phyloP scores from a whole-genome alignment of 2,888 invertebrate species.

The Melitaea athalia region DNA sequence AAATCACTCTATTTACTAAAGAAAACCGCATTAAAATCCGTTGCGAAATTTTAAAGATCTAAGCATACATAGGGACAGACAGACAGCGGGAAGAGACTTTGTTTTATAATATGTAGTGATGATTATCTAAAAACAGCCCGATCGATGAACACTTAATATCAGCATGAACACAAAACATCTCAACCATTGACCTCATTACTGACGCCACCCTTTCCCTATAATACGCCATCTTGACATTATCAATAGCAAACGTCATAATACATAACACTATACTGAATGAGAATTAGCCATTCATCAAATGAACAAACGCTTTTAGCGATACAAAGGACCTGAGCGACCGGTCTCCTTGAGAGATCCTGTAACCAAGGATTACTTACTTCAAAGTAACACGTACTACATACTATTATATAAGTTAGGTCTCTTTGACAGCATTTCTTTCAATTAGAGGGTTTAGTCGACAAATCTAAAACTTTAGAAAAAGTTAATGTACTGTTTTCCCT shows the following conservation, averaged over 20 bases:
- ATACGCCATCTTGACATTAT: constrained; percentile 13
- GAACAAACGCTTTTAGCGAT: constrained; percentile 55
- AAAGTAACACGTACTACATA: neutral
- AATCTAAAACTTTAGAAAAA: too few species aligned
- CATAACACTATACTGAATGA: constrained; percentile 50
- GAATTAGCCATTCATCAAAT: constrained; percentile 49
- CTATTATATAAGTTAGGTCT: neutral
- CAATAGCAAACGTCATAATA: constrained; percentile 15
- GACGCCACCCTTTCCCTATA: neutral
- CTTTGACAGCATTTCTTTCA: neutral
- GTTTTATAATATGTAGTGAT: too few species aligned
- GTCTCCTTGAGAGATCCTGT: constrained; percentile 15
- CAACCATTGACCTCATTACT: constrained; percentile 1
- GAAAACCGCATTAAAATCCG: too few species aligned
- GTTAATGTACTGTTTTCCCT: too few species aligned
- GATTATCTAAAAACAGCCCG: too few species aligned
- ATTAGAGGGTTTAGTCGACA: too few species aligned
- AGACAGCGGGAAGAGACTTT: too few species aligned
- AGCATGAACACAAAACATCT: neutral
- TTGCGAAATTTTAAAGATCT: too few species aligned
- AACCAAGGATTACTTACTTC: constrained; percentile 8
- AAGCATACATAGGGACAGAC: too few species aligned
- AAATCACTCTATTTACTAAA: too few species aligned
- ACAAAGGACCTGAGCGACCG: constrained; percentile 36
- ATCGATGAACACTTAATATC: too few species aligned